Conservation (phyloP, 2,888 invertebrate genomes). For the Ecliptopera silaceata region DNA sequence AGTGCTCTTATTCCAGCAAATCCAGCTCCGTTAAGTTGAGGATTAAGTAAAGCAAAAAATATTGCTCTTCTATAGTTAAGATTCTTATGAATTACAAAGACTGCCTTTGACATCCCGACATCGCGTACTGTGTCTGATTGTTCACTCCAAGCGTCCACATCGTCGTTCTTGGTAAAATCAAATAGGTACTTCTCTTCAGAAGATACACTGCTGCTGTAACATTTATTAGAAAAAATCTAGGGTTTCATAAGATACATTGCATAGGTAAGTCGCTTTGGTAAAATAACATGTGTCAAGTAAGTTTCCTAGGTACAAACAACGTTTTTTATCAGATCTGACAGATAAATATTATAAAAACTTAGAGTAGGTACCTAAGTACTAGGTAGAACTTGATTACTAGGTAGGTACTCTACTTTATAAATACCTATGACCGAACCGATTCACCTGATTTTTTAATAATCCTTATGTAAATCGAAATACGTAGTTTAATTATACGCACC, state of each 20-base stretch:
- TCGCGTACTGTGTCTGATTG: slow-evolving; percentile 85
- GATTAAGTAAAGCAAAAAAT: slow-evolving; percentile 85
- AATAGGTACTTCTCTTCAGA: slow-evolving; percentile 70
- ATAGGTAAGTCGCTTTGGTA: background rate
- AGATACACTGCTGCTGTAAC: slow-evolving; percentile 48
- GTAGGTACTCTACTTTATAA: no score
- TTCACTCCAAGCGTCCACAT: slow-evolving; percentile 83
- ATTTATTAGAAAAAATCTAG: background rate
- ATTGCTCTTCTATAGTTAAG: slow-evolving; percentile 83
- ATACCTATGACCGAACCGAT: no score
- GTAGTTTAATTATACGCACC: slow-evolving; percentile 17
- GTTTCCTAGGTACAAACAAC: no score
- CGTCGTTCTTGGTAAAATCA: slow-evolving; percentile 81
- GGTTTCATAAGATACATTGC: no score
- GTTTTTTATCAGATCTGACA: no score
- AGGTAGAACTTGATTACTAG: no score
- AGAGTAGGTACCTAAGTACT: background rate
- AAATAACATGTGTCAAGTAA: no score
- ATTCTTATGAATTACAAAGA: slow-evolving; percentile 83
- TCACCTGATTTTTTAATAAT: no score
- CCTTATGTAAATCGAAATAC: no score
- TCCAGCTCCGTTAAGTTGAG: slow-evolving; percentile 86
- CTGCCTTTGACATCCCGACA: slow-evolving; percentile 86
- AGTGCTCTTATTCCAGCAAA: slow-evolving; percentile 84
- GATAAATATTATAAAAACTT: no score